These are phyloP conservation scores for Petaurus breviceps DNA, from an alignment of 2,113 vertebrate species.

Conservation along the genomic window DNA sequence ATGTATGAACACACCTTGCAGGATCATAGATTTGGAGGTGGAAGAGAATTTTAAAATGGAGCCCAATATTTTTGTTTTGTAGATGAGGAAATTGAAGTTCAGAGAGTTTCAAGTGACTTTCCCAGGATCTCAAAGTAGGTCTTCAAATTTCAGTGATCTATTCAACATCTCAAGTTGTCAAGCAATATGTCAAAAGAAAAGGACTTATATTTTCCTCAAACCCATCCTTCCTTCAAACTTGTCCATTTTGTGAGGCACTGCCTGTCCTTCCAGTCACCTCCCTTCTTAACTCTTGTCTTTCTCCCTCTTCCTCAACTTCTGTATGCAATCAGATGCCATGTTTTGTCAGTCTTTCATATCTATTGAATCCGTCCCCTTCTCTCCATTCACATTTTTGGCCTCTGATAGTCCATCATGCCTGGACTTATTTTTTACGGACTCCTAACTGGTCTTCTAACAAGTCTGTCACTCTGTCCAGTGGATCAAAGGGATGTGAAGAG, in stretches of 20 bases:
- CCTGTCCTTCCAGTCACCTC: too few species aligned
- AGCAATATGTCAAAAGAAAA: background rate
- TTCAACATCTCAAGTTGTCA: background rate
- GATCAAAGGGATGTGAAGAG: background rate
- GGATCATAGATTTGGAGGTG: background rate
- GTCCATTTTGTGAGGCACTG: background rate
- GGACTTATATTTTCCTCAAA: background rate
- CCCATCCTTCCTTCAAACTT: background rate
- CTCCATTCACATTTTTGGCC: too few species aligned
- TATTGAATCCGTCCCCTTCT: too few species aligned
- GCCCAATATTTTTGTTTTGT: background rate
- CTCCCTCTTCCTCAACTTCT: too few species aligned
- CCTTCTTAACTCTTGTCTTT: background rate
- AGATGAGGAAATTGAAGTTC: background rate
- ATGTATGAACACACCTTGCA: background rate
- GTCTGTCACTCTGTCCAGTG: background rate
- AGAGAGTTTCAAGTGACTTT: background rate
- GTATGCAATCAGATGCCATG: too few species aligned
- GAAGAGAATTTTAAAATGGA: background rate
- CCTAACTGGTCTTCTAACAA: background rate
- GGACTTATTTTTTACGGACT: background rate
- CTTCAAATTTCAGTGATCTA: background rate
- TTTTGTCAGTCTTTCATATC: background rate
- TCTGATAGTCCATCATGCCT: background rate
- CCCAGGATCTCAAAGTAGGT: background rate